Evolutionary conservation across 2,113 vertebrate genomes (phyloP).

Genomic region (Dasyurus viverrinus): DNA sequence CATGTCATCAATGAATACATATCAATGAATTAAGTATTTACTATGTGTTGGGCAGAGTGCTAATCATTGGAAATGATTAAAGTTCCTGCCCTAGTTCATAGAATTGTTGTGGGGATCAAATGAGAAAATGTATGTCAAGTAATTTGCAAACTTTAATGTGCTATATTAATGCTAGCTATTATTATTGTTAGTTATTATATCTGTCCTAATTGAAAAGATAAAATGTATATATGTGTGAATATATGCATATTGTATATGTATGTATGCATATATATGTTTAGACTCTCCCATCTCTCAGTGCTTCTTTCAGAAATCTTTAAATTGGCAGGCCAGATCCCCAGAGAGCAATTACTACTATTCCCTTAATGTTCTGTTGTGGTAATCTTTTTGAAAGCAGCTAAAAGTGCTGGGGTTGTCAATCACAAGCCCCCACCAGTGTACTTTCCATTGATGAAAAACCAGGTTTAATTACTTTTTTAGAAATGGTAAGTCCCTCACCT

Average conservation of each 20-base stretch:
- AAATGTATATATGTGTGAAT: neutral
- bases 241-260: too few species aligned
- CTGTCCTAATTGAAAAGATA: neutral
- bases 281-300: neutral
- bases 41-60: neutral
- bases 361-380: neutral
- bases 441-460: neutral
- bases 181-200: neutral
- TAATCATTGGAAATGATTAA: neutral
- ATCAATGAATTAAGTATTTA: neutral
- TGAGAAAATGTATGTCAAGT: neutral
- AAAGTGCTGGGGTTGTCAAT: neutral
- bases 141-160: neutral
- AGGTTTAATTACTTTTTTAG: neutral
- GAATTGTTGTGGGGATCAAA: neutral
- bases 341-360: neutral
- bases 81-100: neutral
- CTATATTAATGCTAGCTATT: neutral
- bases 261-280: neutral
- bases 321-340: neutral
- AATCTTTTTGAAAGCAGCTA: neutral
- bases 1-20: neutral
- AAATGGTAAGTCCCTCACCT: neutral
- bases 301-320: neutral
- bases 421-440: neutral